Evolutionary conservation across 2,888 invertebrate genomes (phyloP).

Genomic region (Luperina nickerlii): DNA sequence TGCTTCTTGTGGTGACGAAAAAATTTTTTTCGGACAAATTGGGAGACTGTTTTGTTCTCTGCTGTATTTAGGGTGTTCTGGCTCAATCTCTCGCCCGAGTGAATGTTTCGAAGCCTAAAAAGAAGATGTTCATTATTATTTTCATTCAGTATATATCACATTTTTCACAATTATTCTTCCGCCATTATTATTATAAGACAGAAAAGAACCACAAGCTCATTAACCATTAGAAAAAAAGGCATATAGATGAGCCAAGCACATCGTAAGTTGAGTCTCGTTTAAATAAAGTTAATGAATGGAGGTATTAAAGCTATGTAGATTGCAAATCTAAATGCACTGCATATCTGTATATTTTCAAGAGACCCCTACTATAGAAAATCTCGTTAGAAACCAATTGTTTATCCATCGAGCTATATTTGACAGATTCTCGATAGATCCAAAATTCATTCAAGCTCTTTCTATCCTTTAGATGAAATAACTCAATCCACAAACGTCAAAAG

Average conservation of each 20-base stretch:
- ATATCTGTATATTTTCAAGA: slow-evolving; percentile 32
- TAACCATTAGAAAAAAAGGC: slow-evolving; percentile 18
- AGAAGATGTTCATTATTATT: not conserved
- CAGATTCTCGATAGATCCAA: not conserved
- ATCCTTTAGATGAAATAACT: not conserved
- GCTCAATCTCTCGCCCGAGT: slow-evolving; percentile 78
- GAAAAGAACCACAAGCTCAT: slow-evolving; percentile 22
- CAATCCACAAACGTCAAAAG: not conserved
- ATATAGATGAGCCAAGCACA: slow-evolving; percentile 15
- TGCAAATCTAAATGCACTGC: slow-evolving; percentile 59
- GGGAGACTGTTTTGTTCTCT: slow-evolving; percentile 70
- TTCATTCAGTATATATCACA: not conserved
- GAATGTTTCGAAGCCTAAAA: slow-evolving; percentile 82
- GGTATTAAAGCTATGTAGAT: slow-evolving; percentile 66
- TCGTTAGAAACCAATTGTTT: not conserved
- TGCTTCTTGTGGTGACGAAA: slow-evolving; percentile 86
- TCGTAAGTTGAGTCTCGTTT: slow-evolving; percentile 49
- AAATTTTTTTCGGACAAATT: slow-evolving; percentile 80
- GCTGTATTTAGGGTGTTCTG: slow-evolving; percentile 74
- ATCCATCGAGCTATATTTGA: not conserved
- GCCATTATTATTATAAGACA: not conserved
- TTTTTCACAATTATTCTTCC: not conserved
- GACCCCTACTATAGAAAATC: not conserved
- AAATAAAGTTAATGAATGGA: slow-evolving; percentile 72
- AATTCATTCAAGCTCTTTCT: not conserved